Conservation (phyloP, 2,888 invertebrate genomes). For the Podotricha telesiphe region DNA sequence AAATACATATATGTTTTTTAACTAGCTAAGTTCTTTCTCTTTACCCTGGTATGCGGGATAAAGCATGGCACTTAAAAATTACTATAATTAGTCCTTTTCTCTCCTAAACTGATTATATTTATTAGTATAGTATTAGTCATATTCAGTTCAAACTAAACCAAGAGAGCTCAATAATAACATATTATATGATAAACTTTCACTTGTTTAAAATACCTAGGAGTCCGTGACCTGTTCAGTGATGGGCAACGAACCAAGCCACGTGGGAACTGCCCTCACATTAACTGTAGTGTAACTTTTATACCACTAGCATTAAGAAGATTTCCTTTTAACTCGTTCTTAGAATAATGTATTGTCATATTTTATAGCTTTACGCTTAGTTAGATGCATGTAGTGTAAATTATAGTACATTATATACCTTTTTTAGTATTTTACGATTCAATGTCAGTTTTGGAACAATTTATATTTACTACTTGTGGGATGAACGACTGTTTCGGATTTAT, state of each 20-base stretch:
- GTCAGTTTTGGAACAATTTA: constrained; percentile 9
- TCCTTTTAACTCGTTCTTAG: constrained; percentile 16
- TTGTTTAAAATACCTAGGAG: constrained; percentile 46
- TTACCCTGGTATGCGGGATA: no score
- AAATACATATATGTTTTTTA: no score
- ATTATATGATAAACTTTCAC: constrained; percentile 43
- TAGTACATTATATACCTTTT: neutral
- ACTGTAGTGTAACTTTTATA: constrained; percentile 25
- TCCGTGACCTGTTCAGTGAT: constrained; percentile 50
- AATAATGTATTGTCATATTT: constrained; percentile 17
- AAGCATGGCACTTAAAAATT: no score
- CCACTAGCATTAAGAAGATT: constrained; percentile 15
- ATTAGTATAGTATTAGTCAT: neutral
- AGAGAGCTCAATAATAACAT: constrained; percentile 7
- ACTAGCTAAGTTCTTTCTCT: no score
- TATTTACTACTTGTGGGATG: neutral
- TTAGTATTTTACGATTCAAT: neutral
- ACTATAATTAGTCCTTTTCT: no score
- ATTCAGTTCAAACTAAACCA: constrained; percentile 1
- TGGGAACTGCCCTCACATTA: constrained; percentile 52
- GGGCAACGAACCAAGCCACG: constrained; percentile 54
- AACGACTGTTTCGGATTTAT: neutral
- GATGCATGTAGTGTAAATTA: neutral
- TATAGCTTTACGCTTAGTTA: constrained; percentile 21
- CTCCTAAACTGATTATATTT: no score